A percentile compares a stretch with the other conserved stretches of the same genome.
Evolutionary conservation across 1,140 invertebrate species (phyloP).

Genomic region (Euglossa dilemma): DNA sequence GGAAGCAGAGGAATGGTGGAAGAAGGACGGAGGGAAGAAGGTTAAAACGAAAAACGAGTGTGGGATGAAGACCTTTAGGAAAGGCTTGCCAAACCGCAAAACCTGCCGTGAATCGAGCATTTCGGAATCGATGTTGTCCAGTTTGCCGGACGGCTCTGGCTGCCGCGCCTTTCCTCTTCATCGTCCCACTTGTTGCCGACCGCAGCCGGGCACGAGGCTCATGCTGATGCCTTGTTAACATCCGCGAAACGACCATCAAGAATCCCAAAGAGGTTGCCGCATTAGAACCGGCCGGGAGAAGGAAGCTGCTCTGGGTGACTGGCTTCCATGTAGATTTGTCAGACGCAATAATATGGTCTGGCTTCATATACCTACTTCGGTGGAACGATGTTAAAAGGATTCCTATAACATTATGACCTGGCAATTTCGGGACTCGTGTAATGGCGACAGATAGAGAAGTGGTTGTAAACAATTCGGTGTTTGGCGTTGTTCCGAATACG

Average conservation of each 20-base stretch:
- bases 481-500: background rate
- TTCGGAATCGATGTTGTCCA: slow-evolving; percentile 55
- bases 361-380: slow-evolving; percentile 15
- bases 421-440: slow-evolving; percentile 32
- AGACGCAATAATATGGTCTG: slow-evolving; percentile 34
- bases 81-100: slow-evolving; percentile 57
- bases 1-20: background rate
- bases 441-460: slow-evolving; percentile 29
- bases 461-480: slow-evolving; percentile 34
- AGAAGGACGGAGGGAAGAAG: background rate
- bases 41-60: slow-evolving; percentile 30
- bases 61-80: slow-evolving; percentile 39
- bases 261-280: slow-evolving; percentile 80
- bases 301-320: slow-evolving; percentile 48
- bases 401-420: slow-evolving; percentile 24
- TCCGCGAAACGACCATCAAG: slow-evolving; percentile 80
- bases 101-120: slow-evolving; percentile 64
- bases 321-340: slow-evolving; percentile 44
- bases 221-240: slow-evolving; percentile 82
- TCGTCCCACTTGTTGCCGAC: slow-evolving; percentile 67
- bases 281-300: slow-evolving; percentile 60
- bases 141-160: slow-evolving; percentile 42
- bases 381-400: slow-evolving; percentile 42
- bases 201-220: slow-evolving; percentile 77
- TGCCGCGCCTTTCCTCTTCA: slow-evolving; percentile 65